These are phyloP conservation scores for Drosophila biarmipes DNA, from an alignment of 1,140 invertebrate genomes.

Conservation along the genomic window DNA sequence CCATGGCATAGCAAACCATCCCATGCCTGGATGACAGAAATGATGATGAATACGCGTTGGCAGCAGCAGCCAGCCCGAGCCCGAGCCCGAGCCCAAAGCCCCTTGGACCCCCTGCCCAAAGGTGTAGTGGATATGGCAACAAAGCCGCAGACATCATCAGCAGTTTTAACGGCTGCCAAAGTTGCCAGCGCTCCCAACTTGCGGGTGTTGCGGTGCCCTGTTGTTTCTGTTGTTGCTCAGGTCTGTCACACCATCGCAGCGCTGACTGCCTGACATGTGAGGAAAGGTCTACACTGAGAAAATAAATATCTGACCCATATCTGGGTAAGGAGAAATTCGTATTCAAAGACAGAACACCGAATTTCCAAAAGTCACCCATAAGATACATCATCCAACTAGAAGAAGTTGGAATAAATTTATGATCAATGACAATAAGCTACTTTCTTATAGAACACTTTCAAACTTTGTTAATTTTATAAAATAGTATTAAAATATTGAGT, in stretches of 20 bases:
- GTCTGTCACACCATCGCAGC: slow-evolving; percentile 29
- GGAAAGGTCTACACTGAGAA: slow-evolving; percentile 13
- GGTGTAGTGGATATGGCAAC: slow-evolving; percentile 36
- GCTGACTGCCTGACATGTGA: slow-evolving; percentile 41
- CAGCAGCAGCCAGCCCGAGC: slow-evolving; percentile 27
- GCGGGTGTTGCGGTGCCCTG: slow-evolving; percentile 32
- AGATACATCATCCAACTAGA: too few relatives aligned
- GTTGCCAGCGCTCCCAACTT: slow-evolving; percentile 47
- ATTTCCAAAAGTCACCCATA: too few relatives aligned
- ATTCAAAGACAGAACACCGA: too few relatives aligned
- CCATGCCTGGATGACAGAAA: slow-evolving; percentile 42
- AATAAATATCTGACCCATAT: background rate
- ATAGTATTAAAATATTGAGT: too few relatives aligned
- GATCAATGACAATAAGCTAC: too few relatives aligned
- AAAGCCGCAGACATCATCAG: slow-evolving; percentile 54
- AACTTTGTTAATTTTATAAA: too few relatives aligned
- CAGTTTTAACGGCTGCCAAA: slow-evolving; percentile 55
- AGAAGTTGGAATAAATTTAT: too few relatives aligned
- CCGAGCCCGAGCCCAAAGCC: slow-evolving; percentile 12
- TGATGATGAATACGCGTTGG: slow-evolving; percentile 55
- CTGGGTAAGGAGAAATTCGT: background rate
- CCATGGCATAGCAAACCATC: background rate
- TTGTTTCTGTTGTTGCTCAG: slow-evolving; percentile 8
- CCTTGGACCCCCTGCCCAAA: background rate
- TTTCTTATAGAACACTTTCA: too few relatives aligned